Conservation (phyloP, 1,140 invertebrate species). For the Armadillidium nasatum region DNA sequence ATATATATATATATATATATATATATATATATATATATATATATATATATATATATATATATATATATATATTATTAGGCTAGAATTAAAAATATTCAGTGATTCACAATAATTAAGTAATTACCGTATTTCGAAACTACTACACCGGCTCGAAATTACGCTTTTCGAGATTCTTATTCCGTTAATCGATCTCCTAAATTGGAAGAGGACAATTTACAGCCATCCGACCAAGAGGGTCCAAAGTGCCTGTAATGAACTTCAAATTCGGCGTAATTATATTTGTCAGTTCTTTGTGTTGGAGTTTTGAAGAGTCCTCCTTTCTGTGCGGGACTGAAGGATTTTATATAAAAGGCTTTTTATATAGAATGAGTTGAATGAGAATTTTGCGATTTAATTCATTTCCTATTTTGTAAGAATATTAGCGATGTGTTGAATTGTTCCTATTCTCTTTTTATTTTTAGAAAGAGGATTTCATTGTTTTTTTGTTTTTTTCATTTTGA, state of each 20-base stretch:
- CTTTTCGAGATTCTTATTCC: slow-evolving; percentile 4
- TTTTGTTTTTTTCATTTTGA: no score
- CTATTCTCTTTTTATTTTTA: no score
- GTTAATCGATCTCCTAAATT: neutral
- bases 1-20: slow-evolving; percentile 15
- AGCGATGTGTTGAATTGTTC: no score
- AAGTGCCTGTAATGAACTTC: slow-evolving; percentile 1
- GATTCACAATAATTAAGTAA: slow-evolving; percentile 2
- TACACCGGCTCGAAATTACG: neutral
- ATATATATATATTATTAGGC: neutral
- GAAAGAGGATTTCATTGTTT: no score
- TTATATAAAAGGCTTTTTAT: neutral
- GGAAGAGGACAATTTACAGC: slow-evolving; percentile 2
- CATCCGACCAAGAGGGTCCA: neutral
- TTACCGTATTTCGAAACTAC: neutral
- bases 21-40: neutral
- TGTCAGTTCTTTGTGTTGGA: slow-evolving; percentile 7
- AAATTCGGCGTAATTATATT: slow-evolving; percentile 5
- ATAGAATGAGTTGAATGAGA: neutral
- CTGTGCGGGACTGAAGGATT: neutral
- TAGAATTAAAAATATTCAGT: neutral
- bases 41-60: slow-evolving; percentile 15
- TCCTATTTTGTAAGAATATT: no score
- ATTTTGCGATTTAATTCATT: neutral
- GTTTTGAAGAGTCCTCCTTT: neutral